Percentiles rank a stretch among this genome's conserved stretches.
phyloP scores from a whole-genome alignment of 2,888 invertebrate species.

The Cosmia trapezina region DNA sequence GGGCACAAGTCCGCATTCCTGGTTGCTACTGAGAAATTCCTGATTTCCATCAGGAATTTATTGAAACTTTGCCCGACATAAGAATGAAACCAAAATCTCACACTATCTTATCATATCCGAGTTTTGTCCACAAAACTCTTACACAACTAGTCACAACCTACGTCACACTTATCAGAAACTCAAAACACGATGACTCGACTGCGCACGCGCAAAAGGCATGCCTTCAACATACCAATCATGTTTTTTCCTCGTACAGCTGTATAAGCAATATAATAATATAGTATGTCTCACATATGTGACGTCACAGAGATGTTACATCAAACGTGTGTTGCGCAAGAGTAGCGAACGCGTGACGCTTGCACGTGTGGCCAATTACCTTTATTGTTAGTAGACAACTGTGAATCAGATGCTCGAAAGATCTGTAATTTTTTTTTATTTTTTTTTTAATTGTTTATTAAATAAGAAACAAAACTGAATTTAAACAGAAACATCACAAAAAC shows the following conservation, averaged over 20 bases:
- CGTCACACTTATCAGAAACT: slow-evolving; percentile 15
- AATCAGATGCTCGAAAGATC: slow-evolving; percentile 7
- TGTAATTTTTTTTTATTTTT: no score
- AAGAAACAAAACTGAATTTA: no score
- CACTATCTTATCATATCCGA: background rate
- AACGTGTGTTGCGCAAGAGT: slow-evolving; percentile 40
- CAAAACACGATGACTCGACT: slow-evolving; percentile 9
- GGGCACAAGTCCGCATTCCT: no score
- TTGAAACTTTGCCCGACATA: no score
- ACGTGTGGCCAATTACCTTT: slow-evolving; percentile 35
- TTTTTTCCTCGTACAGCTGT: slow-evolving; percentile 15
- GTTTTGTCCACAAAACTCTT: background rate
- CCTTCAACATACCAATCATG: slow-evolving; percentile 21
- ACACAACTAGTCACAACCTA: slow-evolving; percentile 18
- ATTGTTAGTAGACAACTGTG: slow-evolving; percentile 13
- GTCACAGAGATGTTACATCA: slow-evolving; percentile 32
- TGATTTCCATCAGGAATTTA: no score
- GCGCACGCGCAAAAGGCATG: slow-evolving; percentile 32
- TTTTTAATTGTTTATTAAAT: no score
- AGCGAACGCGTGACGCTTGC: slow-evolving; percentile 30
- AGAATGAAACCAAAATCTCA: no score
- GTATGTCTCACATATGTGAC: slow-evolving; percentile 13
- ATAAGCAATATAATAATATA: slow-evolving; percentile 14
- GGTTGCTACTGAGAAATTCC: no score
- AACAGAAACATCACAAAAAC: no score